Conservation (phyloP, 1,140 invertebrate genomes). For the Gryon sp. region DNA sequence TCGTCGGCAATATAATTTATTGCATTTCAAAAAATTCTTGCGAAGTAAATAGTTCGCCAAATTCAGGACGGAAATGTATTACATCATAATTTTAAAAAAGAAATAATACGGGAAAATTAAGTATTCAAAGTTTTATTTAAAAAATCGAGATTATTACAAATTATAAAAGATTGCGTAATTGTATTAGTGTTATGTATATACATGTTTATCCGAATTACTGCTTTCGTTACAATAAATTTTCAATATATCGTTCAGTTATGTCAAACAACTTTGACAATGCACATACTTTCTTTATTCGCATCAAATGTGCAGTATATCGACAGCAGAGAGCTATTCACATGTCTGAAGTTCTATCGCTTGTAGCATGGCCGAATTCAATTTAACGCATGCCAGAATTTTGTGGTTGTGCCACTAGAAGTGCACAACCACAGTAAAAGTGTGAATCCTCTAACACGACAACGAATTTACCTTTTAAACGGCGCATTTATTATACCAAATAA, state of each 20-base stretch:
- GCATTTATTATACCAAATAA: slow-evolving; percentile 44
- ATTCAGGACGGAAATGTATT: too few species aligned
- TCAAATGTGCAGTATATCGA: slow-evolving; percentile 47
- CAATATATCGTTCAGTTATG: neutral
- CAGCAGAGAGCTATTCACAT: slow-evolving; percentile 39
- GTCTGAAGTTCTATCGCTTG: slow-evolving; percentile 45
- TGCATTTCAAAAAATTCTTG: too few species aligned
- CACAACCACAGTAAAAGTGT: slow-evolving; percentile 44
- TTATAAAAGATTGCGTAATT: too few species aligned
- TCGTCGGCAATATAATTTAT: slow-evolving; percentile 7
- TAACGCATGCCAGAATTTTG: slow-evolving; percentile 57
- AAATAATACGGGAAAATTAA: too few species aligned
- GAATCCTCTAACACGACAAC: slow-evolving; percentile 28
- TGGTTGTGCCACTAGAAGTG: slow-evolving; percentile 48
- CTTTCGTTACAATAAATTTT: too few species aligned
- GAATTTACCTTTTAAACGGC: slow-evolving; percentile 26
- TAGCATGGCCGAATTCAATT: slow-evolving; percentile 56
- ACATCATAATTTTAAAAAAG: too few species aligned
- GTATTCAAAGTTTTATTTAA: too few species aligned
- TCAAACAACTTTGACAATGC: slow-evolving; percentile 6
- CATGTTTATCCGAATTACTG: too few species aligned
- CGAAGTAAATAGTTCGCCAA: too few species aligned
- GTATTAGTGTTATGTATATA: too few species aligned
- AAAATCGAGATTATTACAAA: too few species aligned
- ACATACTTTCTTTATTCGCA: slow-evolving; percentile 30